These are phyloP conservation scores for Meda fulgida DNA, from an alignment of 2,797 vertebrate genomes.

Conservation along the genomic window DNA sequence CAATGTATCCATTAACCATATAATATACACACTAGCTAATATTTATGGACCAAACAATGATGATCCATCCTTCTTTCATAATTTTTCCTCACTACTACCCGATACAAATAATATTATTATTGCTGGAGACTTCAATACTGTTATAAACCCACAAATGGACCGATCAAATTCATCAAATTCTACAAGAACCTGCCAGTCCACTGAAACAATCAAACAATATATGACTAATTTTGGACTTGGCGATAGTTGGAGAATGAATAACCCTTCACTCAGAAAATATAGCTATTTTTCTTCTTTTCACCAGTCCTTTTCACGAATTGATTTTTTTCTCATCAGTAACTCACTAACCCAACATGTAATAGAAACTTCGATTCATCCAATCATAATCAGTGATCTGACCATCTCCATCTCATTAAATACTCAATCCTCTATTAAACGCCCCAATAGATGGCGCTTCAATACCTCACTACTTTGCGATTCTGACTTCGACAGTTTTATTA, in stretches of 20 bases:
- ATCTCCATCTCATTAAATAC: not conserved
- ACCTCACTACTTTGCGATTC: too few relatives aligned
- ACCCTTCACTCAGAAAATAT: not conserved
- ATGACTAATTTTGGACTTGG: not conserved
- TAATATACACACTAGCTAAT: not conserved
- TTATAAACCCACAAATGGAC: not conserved
- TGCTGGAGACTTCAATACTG: not conserved
- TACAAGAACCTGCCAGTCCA: not conserved
- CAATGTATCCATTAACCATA: not conserved
- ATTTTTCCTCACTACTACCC: not conserved
- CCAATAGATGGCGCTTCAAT: not conserved
- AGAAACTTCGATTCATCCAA: not conserved
- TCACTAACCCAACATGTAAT: not conserved
- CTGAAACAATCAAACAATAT: not conserved
- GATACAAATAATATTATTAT: not conserved
- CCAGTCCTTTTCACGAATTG: not conserved
- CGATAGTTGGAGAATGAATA: not conserved
- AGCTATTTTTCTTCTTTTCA: not conserved
- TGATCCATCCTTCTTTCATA: not conserved
- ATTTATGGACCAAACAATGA: not conserved
- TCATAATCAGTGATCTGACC: not conserved
- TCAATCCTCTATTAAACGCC: not conserved
- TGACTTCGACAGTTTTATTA: too few relatives aligned
- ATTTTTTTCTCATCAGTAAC: not conserved
- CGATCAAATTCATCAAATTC: not conserved